Percentiles rank a stretch among this genome's conserved stretches.
Evolutionary conservation across 2,797 vertebrate species (phyloP).

Genomic region (Microhierax caerulescens): DNA sequence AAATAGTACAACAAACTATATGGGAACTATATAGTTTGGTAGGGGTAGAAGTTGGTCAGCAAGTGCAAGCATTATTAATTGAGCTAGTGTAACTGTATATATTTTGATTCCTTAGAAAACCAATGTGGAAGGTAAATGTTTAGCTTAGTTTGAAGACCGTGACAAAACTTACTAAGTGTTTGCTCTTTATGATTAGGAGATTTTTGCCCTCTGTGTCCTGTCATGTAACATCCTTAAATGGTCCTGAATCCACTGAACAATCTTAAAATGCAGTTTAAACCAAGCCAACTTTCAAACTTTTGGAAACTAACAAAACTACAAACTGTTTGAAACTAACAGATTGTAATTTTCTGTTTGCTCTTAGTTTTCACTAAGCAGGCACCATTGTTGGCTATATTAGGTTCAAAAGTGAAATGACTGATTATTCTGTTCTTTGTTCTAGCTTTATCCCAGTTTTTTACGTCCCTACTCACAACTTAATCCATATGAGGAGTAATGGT

Average conservation of each 20-base stretch:
- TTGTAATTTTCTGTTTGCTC: background rate
- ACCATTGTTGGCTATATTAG: background rate
- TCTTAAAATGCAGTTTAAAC: background rate
- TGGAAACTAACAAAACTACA: too few species aligned
- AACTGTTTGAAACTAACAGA: background rate
- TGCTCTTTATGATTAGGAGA: background rate
- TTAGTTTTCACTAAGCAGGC: background rate
- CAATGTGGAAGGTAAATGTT: background rate
- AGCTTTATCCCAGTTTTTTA: background rate
- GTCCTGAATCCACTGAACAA: background rate
- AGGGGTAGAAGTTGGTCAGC: background rate
- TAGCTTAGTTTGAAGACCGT: background rate
- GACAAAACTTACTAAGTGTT: background rate
- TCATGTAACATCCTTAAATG: background rate
- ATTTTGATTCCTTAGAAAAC: background rate
- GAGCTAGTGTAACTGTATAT: background rate
- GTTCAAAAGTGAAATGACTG: background rate
- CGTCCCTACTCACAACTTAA: background rate
- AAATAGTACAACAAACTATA: background rate
- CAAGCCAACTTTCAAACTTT: background rate
- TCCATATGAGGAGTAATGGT: background rate
- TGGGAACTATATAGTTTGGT: background rate
- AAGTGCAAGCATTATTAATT: background rate
- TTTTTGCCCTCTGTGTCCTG: background rate
- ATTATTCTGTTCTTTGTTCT: background rate